Evolutionary conservation across 2,888 invertebrate species (phyloP).

Genomic region (Pristionchus mayeri): DNA sequence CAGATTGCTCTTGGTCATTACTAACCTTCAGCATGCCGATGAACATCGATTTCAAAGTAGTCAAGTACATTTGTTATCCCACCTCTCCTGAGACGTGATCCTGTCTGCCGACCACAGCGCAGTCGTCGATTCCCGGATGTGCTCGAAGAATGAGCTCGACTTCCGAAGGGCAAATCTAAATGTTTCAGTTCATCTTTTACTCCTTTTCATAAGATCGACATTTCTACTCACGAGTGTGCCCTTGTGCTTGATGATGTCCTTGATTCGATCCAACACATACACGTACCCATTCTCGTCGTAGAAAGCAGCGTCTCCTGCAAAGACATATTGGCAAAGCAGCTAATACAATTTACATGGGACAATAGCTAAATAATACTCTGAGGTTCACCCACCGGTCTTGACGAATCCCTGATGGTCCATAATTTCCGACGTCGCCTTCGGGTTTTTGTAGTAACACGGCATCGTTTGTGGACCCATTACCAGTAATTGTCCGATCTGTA

Average conservation of each 20-base stretch:
- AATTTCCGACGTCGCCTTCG: conserved; percentile 82
- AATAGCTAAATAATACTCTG: too few species aligned
- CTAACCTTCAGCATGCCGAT: too few species aligned
- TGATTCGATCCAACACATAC: conserved; percentile 88
- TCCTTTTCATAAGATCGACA: background rate
- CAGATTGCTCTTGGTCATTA: too few species aligned
- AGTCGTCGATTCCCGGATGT: conserved; percentile 73
- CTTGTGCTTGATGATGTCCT: conserved; percentile 84
- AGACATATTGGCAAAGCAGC: too few species aligned
- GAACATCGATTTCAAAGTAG: too few species aligned
- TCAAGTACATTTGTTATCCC: background rate
- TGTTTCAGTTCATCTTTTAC: background rate
- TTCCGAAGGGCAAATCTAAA: conserved; percentile 72
- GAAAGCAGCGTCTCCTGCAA: conserved; percentile 87
- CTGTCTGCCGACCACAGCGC: conserved; percentile 73
- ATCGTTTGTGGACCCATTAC: conserved; percentile 87
- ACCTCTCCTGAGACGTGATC: conserved; percentile 72
- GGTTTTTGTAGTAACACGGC: conserved; percentile 89
- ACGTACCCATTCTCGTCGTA: conserved; percentile 86
- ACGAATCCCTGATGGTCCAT: conserved; percentile 87
- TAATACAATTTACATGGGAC: too few species aligned
- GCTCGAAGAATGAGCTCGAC: conserved; percentile 68
- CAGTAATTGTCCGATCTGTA: conserved; percentile 85
- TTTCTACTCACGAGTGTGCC: conserved; percentile 63
- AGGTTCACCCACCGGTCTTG: conserved; percentile 79